phyloP scores from a whole-genome alignment of 2,888 invertebrate species.

The Crematogaster levior region DNA sequence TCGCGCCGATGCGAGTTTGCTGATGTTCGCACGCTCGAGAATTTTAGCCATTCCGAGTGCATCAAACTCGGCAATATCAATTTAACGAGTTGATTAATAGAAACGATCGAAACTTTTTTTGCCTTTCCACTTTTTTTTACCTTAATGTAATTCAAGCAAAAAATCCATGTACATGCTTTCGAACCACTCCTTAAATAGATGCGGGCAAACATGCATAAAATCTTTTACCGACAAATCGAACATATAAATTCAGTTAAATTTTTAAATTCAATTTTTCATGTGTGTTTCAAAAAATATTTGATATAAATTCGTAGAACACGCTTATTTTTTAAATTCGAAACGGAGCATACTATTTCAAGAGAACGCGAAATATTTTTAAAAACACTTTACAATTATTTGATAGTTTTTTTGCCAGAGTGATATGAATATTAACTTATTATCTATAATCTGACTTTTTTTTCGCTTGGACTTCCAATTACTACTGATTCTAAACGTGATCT shows the following conservation, averaged over 20 bases:
- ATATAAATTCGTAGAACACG: not conserved
- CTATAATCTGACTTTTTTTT: not conserved
- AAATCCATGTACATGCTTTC: not conserved
- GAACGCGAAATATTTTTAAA: not conserved
- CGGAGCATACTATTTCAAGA: not conserved
- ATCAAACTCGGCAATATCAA: not conserved
- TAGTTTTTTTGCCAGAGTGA: not conserved
- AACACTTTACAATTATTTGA: not conserved
- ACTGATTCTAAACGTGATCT: not conserved
- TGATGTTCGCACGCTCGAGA: constrained; percentile 42
- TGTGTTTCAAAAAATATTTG: not conserved
- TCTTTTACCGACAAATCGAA: not conserved
- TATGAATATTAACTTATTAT: not conserved
- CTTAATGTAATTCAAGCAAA: not conserved
- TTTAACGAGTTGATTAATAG: constrained; percentile 44
- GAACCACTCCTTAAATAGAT: not conserved
- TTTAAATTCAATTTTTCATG: not conserved
- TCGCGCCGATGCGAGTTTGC: constrained; percentile 44
- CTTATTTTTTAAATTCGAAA: not conserved
- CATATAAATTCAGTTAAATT: not conserved
- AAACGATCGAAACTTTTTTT: not conserved
- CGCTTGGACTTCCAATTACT: not conserved
- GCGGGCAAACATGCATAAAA: constrained; percentile 15
- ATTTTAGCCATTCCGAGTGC: constrained; percentile 39
- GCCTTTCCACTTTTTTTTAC: not conserved